Evolutionary conservation across 2,888 invertebrate species (phyloP).

Genomic region (Eubasilissa splendida): DNA sequence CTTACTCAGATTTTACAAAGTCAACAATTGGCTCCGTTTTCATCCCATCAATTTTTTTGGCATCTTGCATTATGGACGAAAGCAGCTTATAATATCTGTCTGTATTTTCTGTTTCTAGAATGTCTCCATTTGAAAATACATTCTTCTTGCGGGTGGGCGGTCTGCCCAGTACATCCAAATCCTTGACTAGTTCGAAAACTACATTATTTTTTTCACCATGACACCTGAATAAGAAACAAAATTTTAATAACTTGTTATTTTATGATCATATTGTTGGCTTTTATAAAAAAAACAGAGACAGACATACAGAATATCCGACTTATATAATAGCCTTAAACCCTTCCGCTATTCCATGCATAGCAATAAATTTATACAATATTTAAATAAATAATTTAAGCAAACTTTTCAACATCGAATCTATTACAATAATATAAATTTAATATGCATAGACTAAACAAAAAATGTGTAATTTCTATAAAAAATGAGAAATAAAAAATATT

Average conservation of each 20-base stretch:
- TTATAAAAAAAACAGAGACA: too few species aligned
- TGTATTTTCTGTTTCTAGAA: conserved; percentile 19
- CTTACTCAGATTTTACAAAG: conserved; percentile 64
- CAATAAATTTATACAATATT: too few species aligned
- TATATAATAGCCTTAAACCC: too few species aligned
- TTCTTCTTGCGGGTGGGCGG: conserved; percentile 60
- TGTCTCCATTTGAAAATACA: conserved; percentile 39
- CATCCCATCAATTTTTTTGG: conserved; percentile 36
- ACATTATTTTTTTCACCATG: conserved; percentile 80
- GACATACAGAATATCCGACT: too few species aligned
- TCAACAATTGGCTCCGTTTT: conserved; percentile 62
- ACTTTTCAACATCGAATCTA: too few species aligned
- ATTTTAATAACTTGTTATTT: neutral
- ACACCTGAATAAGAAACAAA: conserved; percentile 66
- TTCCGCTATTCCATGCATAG: too few species aligned
- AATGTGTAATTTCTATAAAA: too few species aligned
- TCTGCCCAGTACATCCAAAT: conserved; percentile 65
- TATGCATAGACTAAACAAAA: too few species aligned
- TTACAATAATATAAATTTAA: too few species aligned
- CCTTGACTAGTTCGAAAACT: conserved; percentile 73
- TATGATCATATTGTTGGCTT: too few species aligned
- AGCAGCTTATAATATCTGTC: conserved; percentile 43
- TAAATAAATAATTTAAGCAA: too few species aligned
- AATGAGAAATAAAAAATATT: too few species aligned
- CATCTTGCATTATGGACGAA: conserved; percentile 35